Evolutionary conservation across 2,888 invertebrate species (phyloP).

Genomic region (Pomacea canaliculata): DNA sequence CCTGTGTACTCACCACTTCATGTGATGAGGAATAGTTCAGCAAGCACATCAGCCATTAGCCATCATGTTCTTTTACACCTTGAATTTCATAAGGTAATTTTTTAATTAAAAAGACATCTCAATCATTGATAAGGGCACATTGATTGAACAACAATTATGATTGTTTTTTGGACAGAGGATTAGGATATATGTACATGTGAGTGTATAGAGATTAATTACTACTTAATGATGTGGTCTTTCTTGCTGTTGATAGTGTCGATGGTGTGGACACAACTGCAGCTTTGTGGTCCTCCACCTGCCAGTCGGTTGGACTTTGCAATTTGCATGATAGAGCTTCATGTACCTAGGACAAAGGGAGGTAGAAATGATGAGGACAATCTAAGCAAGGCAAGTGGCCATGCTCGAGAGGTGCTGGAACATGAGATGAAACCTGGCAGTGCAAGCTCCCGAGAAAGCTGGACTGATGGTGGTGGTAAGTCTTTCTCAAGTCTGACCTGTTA

Average conservation of each 20-base stretch:
- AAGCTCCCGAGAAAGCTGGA: slow-evolving; percentile 50
- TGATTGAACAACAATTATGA: no score
- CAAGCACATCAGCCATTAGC: no score
- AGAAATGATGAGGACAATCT: slow-evolving; percentile 31
- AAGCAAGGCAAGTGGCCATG: slow-evolving; percentile 44
- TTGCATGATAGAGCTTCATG: slow-evolving; percentile 53
- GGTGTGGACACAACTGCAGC: slow-evolving; percentile 58
- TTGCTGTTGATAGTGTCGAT: slow-evolving; percentile 46
- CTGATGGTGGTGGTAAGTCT: slow-evolving; percentile 32
- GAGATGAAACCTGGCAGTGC: slow-evolving; percentile 61
- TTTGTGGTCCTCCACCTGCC: slow-evolving; percentile 64
- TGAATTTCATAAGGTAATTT: no score
- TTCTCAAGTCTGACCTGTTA: neutral
- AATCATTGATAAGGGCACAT: no score
- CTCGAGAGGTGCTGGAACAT: slow-evolving; percentile 56
- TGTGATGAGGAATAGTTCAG: no score
- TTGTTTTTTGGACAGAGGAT: no score
- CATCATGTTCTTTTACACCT: no score
- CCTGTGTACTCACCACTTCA: no score
- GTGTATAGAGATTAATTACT: no score
- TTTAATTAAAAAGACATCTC: no score
- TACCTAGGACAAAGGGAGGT: slow-evolving; percentile 11
- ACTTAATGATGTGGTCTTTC: no score
- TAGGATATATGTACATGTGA: no score
- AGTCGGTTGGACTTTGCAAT: slow-evolving; percentile 66